Conservation (phyloP, 2,113 vertebrate genomes). For the Vulpes ferrilata region DNA sequence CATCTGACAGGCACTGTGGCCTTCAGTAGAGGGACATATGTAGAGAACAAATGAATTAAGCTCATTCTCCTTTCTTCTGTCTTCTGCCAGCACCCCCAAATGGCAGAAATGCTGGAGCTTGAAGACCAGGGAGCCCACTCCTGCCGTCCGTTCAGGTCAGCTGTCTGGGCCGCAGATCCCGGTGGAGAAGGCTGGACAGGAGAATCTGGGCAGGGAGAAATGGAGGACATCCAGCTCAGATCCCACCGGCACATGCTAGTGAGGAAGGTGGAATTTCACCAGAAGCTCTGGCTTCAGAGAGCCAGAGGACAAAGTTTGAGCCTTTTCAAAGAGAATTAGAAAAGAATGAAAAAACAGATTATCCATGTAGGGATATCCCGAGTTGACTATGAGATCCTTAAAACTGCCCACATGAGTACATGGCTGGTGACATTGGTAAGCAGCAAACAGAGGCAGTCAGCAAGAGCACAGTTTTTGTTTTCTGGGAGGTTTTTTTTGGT, state of each 20-base stretch:
- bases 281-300: not conserved
- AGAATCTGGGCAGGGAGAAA: too few relatives aligned
- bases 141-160: not conserved
- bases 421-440: not conserved
- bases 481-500: not conserved
- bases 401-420: not conserved
- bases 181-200: not conserved
- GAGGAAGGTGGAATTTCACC: accelerated
- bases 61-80: not conserved
- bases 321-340: not conserved
- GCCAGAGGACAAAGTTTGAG: not conserved
- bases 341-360: not conserved
- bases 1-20: not conserved
- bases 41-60: not conserved
- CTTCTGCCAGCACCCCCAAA: not conserved
- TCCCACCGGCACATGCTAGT: not conserved
- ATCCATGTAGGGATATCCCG: not conserved
- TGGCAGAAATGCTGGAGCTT: not conserved
- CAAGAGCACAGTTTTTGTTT: not conserved
- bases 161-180: not conserved
- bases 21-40: not conserved
- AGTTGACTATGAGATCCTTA: not conserved
- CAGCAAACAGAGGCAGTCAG: not conserved
- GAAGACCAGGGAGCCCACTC: too few relatives aligned
- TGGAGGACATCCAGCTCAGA: not conserved